These are phyloP conservation scores for Caenorhabditis wallacei DNA, from an alignment of 2,888 invertebrate species.

Conservation along the genomic window DNA sequence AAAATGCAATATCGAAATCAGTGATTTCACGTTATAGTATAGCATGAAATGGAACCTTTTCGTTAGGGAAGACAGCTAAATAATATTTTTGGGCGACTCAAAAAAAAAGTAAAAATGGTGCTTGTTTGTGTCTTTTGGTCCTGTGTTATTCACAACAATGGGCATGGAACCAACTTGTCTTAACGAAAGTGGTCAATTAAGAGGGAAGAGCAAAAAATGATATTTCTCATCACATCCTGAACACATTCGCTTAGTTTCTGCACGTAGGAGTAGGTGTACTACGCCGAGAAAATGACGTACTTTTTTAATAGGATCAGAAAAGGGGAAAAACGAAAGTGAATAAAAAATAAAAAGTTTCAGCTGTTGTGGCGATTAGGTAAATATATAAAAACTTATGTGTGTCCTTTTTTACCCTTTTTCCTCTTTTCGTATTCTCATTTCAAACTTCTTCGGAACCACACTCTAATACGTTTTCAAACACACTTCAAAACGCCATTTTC, in stretches of 20 bases:
- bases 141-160: constrained; percentile 52
- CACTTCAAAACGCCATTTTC: constrained; percentile 40
- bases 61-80: not conserved
- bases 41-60: constrained; percentile 29
- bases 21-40: constrained; percentile 20
- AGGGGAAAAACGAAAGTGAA: not conserved
- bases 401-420: not conserved
- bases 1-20: constrained; percentile 36
- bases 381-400: constrained; percentile 27
- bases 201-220: not conserved
- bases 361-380: constrained; percentile 7
- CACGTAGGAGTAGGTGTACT: constrained; percentile 44
- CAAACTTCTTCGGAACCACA: not conserved
- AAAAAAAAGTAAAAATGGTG: constrained; percentile 26
- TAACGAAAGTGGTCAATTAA: not conserved
- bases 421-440: not conserved
- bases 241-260: constrained; percentile 32
- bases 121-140: constrained; percentile 48
- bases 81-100: constrained; percentile 14
- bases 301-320: constrained; percentile 44
- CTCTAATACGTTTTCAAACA: not conserved
- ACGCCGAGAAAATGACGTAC: constrained; percentile 40
- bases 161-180: constrained; percentile 19
- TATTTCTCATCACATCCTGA: constrained; percentile 24
- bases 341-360: constrained; percentile 46